Evolutionary conservation across 2,797 vertebrate species (phyloP).

Genomic region (Labeo calbasu): DNA sequence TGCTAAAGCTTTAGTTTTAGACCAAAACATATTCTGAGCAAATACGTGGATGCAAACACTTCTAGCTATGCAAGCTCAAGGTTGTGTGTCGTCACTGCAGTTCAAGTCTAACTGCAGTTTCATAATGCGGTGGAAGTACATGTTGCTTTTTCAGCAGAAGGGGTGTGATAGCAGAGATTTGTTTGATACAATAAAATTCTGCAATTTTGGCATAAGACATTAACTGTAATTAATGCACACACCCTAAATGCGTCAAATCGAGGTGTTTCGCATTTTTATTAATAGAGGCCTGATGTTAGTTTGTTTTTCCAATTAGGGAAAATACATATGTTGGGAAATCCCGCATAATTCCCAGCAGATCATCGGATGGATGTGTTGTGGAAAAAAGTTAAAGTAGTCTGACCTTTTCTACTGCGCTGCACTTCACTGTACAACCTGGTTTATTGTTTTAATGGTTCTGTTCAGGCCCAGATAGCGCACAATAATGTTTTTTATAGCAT

Average conservation of each 20-base stretch:
- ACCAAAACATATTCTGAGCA: not conserved
- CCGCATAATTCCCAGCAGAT: conserved; percentile 10
- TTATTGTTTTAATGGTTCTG: conserved; percentile 56
- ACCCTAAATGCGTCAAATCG: conserved; percentile 29
- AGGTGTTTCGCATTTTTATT: not conserved
- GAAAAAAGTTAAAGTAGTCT: conserved; percentile 51
- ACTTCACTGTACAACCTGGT: conserved; percentile 45
- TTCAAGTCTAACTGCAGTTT: not conserved
- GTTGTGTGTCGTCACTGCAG: not conserved
- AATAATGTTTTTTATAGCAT: conserved; percentile 48
- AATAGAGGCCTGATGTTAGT: conserved; percentile 15
- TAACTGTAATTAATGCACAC: not conserved
- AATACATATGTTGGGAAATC: conserved; percentile 20
- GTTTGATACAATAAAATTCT: not conserved
- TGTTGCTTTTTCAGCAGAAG: not conserved
- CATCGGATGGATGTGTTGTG: conserved; percentile 49
- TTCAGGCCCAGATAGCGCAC: conserved; percentile 44
- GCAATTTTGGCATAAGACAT: not conserved
- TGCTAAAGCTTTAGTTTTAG: not conserved
- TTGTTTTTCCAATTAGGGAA: conserved; percentile 43
- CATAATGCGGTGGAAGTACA: not conserved
- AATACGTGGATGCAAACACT: not conserved
- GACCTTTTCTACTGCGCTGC: conserved; percentile 56
- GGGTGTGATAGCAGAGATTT: not conserved
- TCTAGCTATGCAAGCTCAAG: not conserved